Evolutionary conservation across 1,140 invertebrate genomes (phyloP), one percentile per base, ranked within the genome.

Genomic region (Pachyrhynchus sulphureomaculatus): DNA sequence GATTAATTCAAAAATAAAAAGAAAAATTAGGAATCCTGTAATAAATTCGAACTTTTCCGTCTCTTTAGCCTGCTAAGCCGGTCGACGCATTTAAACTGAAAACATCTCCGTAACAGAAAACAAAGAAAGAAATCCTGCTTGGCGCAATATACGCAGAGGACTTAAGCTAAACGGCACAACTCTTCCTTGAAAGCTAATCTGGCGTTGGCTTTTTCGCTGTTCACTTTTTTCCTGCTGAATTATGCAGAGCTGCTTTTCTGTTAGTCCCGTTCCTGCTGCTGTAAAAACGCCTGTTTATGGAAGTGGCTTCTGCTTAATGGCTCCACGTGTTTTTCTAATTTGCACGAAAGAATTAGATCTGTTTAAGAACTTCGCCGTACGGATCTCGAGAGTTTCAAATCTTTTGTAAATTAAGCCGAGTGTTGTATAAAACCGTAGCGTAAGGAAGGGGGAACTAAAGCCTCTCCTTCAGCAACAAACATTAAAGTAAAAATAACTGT

Each of bases 261-360:
- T 17, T 24, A 23, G 12, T n/a, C 8, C 6, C n/a, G 12, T 26
- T 21, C 10, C 20, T 45, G 8, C 23, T 26, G 24, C 10, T 34
- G 47, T 32, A 34, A 34, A 49, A 49, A 49, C 32, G 24, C 15
- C 47, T 49, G 24, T 29, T 49, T 49, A 32, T 18, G 47, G n/a
- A 24, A 20, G 15, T 10, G 23, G 32, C 26, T 49, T 6, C 23
- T 29, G 24, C 24, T 34, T 34, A 34, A 29, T 34, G 47, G 24
- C 24, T 15, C 17, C 47, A 17, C 9, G 24, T 15, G 24, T 32
- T 32, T 34, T 24, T 17, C 23, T 29, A 49, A 34, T 34, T 32
- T 17, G 18, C 24, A 21, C 5, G 32, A 47, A 49, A 32, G 47
- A 13, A 49, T 32, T 29, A 29, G 24, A 23, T 24, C 13, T 2